These are phyloP conservation scores for Brachionus manjavacas DNA, from an alignment of 1,140 invertebrate genomes.

Conservation along the genomic window DNA sequence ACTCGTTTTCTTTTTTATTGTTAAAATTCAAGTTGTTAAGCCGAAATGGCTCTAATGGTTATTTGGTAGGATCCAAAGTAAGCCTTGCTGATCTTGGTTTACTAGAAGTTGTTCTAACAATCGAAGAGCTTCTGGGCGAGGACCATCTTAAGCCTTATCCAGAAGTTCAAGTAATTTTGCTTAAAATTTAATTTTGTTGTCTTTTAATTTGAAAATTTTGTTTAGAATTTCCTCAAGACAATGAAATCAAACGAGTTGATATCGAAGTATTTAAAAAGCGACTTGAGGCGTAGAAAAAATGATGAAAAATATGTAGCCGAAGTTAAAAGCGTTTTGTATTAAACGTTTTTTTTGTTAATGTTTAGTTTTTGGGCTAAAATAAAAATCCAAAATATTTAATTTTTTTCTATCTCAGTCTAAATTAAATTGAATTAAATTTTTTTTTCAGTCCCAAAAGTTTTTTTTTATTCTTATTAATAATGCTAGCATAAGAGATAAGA, in stretches of 20 bases:
- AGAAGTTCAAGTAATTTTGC: slow-evolving; percentile 27
- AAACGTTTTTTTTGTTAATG: neutral
- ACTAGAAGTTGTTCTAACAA: slow-evolving; percentile 24
- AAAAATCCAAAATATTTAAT: neutral
- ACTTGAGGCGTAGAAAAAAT: neutral
- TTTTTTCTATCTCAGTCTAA: neutral
- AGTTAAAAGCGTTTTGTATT: slow-evolving; percentile 9
- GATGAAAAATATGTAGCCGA: slow-evolving; percentile 36
- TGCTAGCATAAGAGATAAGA: no score
- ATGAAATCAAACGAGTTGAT: slow-evolving; percentile 26
- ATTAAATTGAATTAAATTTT: no score
- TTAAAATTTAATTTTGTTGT: neutral
- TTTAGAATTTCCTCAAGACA: slow-evolving; percentile 16
- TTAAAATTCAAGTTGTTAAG: neutral
- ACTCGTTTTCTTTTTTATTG: neutral
- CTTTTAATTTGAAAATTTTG: neutral
- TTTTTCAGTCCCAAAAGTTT: no score
- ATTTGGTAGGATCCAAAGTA: slow-evolving; percentile 11
- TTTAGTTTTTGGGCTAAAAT: neutral
- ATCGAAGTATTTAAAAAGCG: slow-evolving; percentile 4
- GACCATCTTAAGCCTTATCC: slow-evolving; percentile 18
- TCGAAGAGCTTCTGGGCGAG: slow-evolving; percentile 32
- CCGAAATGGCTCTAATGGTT: slow-evolving; percentile 28
- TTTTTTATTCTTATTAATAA: no score
- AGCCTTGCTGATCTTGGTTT: slow-evolving; percentile 34